Conservation (phyloP, 2,113 vertebrate species). For the Gymnocephalus cernua region DNA sequence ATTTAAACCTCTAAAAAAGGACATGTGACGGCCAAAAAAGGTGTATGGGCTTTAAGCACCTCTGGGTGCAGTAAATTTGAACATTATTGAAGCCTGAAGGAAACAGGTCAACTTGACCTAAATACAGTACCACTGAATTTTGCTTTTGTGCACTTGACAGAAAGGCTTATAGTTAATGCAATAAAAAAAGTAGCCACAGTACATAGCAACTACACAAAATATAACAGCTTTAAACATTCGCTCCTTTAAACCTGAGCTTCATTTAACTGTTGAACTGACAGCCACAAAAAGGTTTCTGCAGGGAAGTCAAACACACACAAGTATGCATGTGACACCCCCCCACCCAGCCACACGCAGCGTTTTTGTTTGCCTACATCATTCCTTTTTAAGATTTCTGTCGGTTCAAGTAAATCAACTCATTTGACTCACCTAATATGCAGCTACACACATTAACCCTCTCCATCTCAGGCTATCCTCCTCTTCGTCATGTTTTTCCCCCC, state of each 20-base stretch:
- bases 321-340: conserved; percentile 50
- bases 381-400: conserved; percentile 9
- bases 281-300: conserved; percentile 65
- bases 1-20: conserved; percentile 36
- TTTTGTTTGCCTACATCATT: conserved; percentile 58
- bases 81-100: conserved; percentile 42
- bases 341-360: neutral
- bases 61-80: conserved; percentile 26
- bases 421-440: conserved; percentile 45
- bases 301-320: conserved; percentile 45
- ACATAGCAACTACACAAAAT: conserved; percentile 66
- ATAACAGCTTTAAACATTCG: conserved; percentile 67
- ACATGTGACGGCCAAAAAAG: conserved; percentile 21
- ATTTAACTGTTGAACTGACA: conserved; percentile 73
- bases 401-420: conserved; percentile 39
- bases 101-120: conserved; percentile 66
- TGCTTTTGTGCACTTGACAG: conserved; percentile 57
- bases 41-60: conserved; percentile 29
- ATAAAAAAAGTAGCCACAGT: conserved; percentile 34
- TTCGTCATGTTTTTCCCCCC: neutral
- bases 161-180: conserved; percentile 62
- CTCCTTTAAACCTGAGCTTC: conserved; percentile 65
- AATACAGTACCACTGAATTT: conserved; percentile 18
- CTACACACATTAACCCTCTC: conserved; percentile 44
- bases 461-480: neutral